These are phyloP conservation scores for Cheilosia variabilis DNA, from an alignment of 2,888 invertebrate species.

Conservation along the genomic window DNA sequence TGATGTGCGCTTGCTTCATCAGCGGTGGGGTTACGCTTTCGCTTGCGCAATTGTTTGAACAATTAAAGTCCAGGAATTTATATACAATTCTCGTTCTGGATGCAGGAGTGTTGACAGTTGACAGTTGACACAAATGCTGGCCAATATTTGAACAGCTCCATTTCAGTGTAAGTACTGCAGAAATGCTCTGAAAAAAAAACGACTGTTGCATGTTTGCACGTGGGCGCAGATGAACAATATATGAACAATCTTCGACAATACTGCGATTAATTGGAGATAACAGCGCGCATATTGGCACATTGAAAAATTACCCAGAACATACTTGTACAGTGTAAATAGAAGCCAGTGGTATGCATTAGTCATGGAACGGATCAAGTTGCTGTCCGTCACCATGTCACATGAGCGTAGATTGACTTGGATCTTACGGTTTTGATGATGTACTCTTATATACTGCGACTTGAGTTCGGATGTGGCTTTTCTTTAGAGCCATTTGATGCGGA, in stretches of 20 bases:
- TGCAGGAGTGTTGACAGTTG: not conserved
- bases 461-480: too few species aligned
- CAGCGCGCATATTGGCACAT: too few species aligned
- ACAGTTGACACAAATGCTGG: conserved; percentile 35
- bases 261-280: too few species aligned
- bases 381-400: too few species aligned
- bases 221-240: not conserved
- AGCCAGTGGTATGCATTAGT: too few species aligned
- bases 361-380: too few species aligned
- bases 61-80: conserved; percentile 21
- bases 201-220: conserved; percentile 2
- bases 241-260: not conserved
- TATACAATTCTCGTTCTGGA: not conserved
- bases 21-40: conserved; percentile 7
- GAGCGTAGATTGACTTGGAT: too few species aligned
- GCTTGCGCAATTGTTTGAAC: conserved; percentile 49
- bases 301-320: too few species aligned
- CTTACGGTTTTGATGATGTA: too few species aligned
- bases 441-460: too few species aligned
- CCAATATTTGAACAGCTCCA: conserved; percentile 35
- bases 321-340: too few species aligned
- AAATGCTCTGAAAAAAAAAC: not conserved
- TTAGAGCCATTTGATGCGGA: too few species aligned
- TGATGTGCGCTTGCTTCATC: conserved; percentile 1
- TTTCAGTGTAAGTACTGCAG: conserved; percentile 28